Evolutionary conservation across 1,140 invertebrate species (phyloP), one percentile per base, ranked within the genome.

Genomic region (Ericerus pela): DNA sequence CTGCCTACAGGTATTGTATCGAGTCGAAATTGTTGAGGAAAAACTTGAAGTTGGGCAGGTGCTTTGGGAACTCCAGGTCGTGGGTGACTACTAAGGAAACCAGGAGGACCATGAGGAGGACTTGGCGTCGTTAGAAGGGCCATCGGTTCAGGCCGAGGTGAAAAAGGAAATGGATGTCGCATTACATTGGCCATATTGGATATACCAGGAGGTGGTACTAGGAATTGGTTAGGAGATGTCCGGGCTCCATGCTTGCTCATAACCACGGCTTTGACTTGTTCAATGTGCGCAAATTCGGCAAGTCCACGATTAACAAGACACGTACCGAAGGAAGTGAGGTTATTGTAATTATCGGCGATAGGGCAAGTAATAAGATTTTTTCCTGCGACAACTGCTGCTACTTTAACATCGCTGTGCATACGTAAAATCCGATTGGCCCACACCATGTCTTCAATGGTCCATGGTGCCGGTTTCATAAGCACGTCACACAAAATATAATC

Each of bases 1-100:
- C 73, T 72, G 58, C 72, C 73, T n/a, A 77, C 59, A 76, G 80
- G 56, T 77, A 82, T 20, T 67, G 76, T 67, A 54, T 72, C 61
- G 60, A 74, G 59, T 67, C 74, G 64, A 66, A 58, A 8, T 47
- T 65, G 62, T 58, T 66, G 43, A 24, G 26, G 67, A 26, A 58
- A 47, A 22, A 2, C 16, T 22, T 47, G 41, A 5, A 47, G 20
- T 22, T 10, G 10, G 8, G 12, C 20, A 2, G n/a, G 5, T 16
- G 41, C 20, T 24, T 24, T 47, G 14, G 18, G 41, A 10, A n/a
- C n/a, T n/a, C n/a, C n/a, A n/a, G n/a, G n/a, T n/a, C n/a, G n/a
- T n/a, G n/a, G n/a, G n/a, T n/a, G n/a, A n/a, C n/a, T n/a, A n/a
- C n/a, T n/a, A n/a, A n/a, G n/a, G n/a, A n/a, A n/a, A n/a, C n/a